phyloP scores from a whole-genome alignment of 2,797 vertebrate genomes.

The Hippoglossus hippoglossus region DNA sequence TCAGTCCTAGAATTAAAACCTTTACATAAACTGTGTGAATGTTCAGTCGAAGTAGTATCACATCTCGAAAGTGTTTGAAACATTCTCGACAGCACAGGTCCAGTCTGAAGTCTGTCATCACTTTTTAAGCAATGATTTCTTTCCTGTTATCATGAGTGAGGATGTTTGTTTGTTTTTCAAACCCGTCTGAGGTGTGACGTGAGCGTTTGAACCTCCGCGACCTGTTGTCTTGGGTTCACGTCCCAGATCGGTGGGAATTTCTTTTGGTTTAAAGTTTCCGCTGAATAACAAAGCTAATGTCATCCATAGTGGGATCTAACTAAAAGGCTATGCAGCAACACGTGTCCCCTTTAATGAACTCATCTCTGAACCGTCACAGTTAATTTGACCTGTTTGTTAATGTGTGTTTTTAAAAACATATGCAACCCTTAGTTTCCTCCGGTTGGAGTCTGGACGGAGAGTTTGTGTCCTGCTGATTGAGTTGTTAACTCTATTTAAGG shows the following conservation, averaged over 20 bases:
- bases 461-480: constrained; percentile 67
- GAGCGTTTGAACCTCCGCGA: background rate
- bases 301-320: too few species aligned
- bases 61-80: background rate
- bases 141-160: background rate
- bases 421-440: constrained; percentile 50
- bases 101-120: constrained; percentile 11
- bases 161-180: constrained; percentile 20
- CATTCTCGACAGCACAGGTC: background rate
- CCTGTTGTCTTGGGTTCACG: constrained; percentile 16
- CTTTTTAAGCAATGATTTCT: background rate
- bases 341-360: constrained; percentile 20
- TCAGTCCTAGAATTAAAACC: background rate
- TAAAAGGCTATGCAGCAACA: constrained; percentile 73
- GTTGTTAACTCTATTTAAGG: constrained; percentile 35
- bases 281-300: background rate
- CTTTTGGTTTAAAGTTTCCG: constrained; percentile 19
- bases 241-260: constrained; percentile 33
- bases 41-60: constrained; percentile 8
- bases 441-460: constrained; percentile 60
- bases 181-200: background rate
- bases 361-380: constrained; percentile 34
- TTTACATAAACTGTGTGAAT: background rate
- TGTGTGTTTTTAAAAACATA: constrained; percentile 33
- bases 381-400: constrained; percentile 38